Conservation (phyloP, 2,888 invertebrate species). For the Coleophora deauratella region DNA sequence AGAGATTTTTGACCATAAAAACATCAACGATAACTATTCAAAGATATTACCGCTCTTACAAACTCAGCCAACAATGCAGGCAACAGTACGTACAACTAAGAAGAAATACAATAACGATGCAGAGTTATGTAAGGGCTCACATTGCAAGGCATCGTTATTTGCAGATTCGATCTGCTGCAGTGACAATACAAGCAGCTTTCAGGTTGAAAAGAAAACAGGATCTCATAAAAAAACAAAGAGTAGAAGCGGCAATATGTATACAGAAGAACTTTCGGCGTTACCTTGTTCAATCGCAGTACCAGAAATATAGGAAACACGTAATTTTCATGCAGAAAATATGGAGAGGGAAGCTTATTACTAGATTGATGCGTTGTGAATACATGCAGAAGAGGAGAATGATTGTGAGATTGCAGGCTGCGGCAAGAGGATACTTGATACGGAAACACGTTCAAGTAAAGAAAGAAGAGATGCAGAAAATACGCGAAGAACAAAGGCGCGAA, state of each 20-base stretch:
- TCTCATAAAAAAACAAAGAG: slow-evolving; percentile 25
- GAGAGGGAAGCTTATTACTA: slow-evolving; percentile 49
- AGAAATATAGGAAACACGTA: slow-evolving; percentile 32
- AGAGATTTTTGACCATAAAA: slow-evolving; percentile 27
- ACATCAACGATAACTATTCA: slow-evolving; percentile 46
- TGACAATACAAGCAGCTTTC: slow-evolving; percentile 51
- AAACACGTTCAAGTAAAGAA: slow-evolving; percentile 54
- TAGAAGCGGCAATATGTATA: slow-evolving; percentile 38
- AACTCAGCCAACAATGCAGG: slow-evolving; percentile 22
- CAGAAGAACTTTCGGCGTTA: slow-evolving; percentile 50
- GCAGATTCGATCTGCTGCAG: slow-evolving; percentile 28
- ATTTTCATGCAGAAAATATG: slow-evolving; percentile 52
- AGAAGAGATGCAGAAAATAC: slow-evolving; percentile 50
- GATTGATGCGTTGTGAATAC: slow-evolving; percentile 43
- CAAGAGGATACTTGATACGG: slow-evolving; percentile 67
- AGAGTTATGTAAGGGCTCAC: slow-evolving; percentile 35
- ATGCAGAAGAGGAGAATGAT: slow-evolving; percentile 39
- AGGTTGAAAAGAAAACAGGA: slow-evolving; percentile 34
- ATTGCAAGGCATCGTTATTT: slow-evolving; percentile 39
- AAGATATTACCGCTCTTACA: slow-evolving; percentile 44
- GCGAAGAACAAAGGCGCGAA: slow-evolving; percentile 46
- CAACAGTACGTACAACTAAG: slow-evolving; percentile 19
- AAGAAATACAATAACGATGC: slow-evolving; percentile 24
- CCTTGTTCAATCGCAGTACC: slow-evolving; percentile 36
- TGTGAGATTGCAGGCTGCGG: slow-evolving; percentile 50